phyloP scores from a whole-genome alignment of 2,797 vertebrate genomes.

The Sebastes oblongus region DNA sequence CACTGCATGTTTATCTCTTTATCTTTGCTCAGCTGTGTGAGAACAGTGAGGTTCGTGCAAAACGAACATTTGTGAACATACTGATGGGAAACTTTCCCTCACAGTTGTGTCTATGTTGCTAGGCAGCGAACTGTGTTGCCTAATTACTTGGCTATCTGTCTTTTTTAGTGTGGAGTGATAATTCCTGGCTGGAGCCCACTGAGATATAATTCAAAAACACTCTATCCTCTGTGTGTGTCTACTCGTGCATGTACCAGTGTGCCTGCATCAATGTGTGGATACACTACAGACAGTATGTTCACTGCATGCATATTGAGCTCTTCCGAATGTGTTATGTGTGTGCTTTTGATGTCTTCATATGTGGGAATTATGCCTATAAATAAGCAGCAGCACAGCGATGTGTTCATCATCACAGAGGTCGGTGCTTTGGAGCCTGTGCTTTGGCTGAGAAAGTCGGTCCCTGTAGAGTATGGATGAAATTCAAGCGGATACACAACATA shows the following conservation, averaged over 20 bases:
- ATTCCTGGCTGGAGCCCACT: not conserved
- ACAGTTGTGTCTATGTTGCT: not conserved
- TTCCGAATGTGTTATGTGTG: not conserved
- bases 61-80: not conserved
- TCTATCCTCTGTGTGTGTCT: not conserved
- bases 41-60: not conserved
- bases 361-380: constrained; percentile 48
- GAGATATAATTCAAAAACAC: constrained; percentile 1
- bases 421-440: constrained; percentile 4
- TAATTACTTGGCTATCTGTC: constrained; percentile 6
- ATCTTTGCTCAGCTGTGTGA: not conserved
- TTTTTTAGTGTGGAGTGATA: not conserved
- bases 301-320: not conserved
- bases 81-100: not conserved
- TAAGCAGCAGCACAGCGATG: constrained; percentile 23
- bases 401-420: constrained; percentile 10
- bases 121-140: not conserved
- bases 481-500: constrained; percentile 6
- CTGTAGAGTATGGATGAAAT: constrained; percentile 19
- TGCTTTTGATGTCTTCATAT: constrained; percentile 19
- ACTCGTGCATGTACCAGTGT: not conserved
- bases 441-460: not conserved
- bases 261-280: not conserved
- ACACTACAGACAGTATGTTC: not conserved
- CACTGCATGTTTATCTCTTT: not conserved